phyloP scores from a whole-genome alignment of 2,888 invertebrate species.

The Augiades crinisus region DNA sequence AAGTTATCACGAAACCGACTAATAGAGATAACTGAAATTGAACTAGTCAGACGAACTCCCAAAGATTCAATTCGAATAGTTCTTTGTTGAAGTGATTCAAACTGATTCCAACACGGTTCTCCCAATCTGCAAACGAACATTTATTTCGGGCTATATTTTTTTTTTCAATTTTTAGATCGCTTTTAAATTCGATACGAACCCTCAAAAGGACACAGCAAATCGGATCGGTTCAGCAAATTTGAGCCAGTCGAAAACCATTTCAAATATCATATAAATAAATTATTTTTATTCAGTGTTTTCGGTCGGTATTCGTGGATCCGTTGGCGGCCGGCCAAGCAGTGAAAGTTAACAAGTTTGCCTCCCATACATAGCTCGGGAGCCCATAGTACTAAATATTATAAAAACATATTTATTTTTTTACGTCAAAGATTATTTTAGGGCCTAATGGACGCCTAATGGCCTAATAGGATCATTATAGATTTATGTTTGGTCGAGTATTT shows the following conservation, averaged over 20 bases:
- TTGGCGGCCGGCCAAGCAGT: slow-evolving; percentile 68
- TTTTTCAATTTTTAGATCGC: slow-evolving; percentile 14
- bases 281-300: slow-evolving; percentile 64
- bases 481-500: no score
- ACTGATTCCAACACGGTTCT: slow-evolving; percentile 5
- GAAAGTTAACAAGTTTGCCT: slow-evolving; percentile 66
- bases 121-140: slow-evolving; percentile 4
- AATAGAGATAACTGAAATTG: no score
- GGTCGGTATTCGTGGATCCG: slow-evolving; percentile 25
- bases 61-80: neutral
- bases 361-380: slow-evolving; percentile 3
- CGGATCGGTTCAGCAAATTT: slow-evolving; percentile 14
- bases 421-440: no score
- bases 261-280: slow-evolving; percentile 60
- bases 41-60: slow-evolving; percentile 1
- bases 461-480: no score
- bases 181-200: slow-evolving; percentile 24
- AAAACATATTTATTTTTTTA: neutral
- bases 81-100: slow-evolving; percentile 12
- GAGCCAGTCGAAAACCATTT: slow-evolving; percentile 37
- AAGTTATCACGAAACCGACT: neutral
- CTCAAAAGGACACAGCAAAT: slow-evolving; percentile 10
- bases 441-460: no score
- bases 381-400: neutral
- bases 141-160: slow-evolving; percentile 7